Conservation (phyloP, 2,888 invertebrate genomes). For the Xylocampa areola region DNA sequence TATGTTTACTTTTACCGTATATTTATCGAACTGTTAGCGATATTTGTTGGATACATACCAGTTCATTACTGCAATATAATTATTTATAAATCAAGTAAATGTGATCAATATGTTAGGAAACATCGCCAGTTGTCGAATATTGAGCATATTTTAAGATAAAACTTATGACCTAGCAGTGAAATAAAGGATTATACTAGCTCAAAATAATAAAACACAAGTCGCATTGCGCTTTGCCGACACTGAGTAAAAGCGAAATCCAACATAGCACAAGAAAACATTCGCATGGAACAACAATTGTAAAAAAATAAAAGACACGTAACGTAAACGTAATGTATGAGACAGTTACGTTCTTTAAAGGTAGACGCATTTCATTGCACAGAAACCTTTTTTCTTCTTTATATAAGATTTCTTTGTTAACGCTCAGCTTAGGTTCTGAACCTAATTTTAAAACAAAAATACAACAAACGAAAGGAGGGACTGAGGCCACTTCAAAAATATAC, state of each 20-base stretch:
- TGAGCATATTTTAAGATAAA: neutral
- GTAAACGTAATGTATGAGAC: constrained; percentile 8
- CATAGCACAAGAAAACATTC: constrained; percentile 43
- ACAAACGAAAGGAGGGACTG: constrained; percentile 13
- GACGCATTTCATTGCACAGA: neutral
- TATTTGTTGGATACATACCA: constrained; percentile 3
- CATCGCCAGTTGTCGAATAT: neutral
- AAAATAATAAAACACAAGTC: constrained; percentile 21
- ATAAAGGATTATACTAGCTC: neutral
- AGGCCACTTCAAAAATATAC: no score
- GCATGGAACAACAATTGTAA: constrained; percentile 31
- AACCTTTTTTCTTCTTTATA: no score
- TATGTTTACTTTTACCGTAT: no score
- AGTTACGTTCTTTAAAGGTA: constrained; percentile 7
- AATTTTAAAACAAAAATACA: no score
- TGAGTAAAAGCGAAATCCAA: constrained; percentile 23
- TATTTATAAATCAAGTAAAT: no score
- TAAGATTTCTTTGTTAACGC: no score
- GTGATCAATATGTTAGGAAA: neutral
- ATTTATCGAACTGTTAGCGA: neutral
- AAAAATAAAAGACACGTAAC: constrained; percentile 37
- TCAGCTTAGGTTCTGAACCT: no score
- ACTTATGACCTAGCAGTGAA: constrained; percentile 1
- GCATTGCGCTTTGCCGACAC: constrained; percentile 38
- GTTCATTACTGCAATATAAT: no score